Evolutionary conservation across 1,140 invertebrate genomes (phyloP), one percentile per base, ranked within the genome.

Genomic region (Ylistrum balloti): DNA sequence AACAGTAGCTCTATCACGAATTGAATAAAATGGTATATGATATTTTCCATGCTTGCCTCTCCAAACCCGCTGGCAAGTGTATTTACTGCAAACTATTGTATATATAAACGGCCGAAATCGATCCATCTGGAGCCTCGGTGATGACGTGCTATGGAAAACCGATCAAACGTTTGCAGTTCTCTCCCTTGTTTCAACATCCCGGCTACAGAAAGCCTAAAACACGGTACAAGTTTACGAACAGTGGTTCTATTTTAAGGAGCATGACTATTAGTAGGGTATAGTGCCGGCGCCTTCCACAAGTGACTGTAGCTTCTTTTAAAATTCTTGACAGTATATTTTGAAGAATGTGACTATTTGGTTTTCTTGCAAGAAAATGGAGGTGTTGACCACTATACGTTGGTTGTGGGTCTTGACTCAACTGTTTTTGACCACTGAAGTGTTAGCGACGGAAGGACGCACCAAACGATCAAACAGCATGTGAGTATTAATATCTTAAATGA

Each of bases 1-100:
- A 74, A 74, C 56, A 28, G 56, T 28, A 74, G 56, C n/a, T 74
- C 56, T 74, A 74, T 74, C 56, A 74, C 22, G 56, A 74, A 74
- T 74, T 74, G 56, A 74, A 74, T 74, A 74, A 74, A 74, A n/a
- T 74, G n/a, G 56, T 74, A 74, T 74, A 74, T 74, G 56, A 74
- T 74, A 74, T 28, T 9, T 28, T 74, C 56, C 56, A 74, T 74
- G 56, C 56, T 74, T 74, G 56, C 56, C 56, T 74, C 9, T 74
- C 2, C 56, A 74, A n/a, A 74, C 20, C 56, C 56, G 22, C 56
- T 74, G n/a, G 56, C 56, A n/a, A 1, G 56, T 74, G 56, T 9
- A 74, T 74, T 74, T 74, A 74, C 56, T 28, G 56, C 56, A 74
- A 74, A 74, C 22, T 28, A 74, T 74, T n/a, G 56, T 74, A 74